Conservation (phyloP, 2,888 invertebrate genomes). For the Callimorpha dominula region DNA sequence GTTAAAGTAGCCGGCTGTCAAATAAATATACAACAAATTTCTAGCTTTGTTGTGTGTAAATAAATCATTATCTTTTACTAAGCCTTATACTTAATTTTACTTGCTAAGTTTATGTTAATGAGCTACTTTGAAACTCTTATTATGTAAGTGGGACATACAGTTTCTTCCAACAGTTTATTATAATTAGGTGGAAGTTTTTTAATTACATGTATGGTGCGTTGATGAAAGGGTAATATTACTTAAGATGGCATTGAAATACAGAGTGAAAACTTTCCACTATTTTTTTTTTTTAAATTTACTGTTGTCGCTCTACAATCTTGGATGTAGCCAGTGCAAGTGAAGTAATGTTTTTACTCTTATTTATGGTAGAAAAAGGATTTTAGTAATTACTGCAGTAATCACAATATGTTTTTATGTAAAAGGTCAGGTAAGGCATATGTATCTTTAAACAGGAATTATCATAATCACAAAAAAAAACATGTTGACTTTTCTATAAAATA, state of each 20-base stretch:
- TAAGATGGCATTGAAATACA: background rate
- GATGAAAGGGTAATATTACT: background rate
- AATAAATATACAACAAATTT: background rate
- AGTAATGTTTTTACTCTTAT: background rate
- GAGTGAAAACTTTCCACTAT: background rate
- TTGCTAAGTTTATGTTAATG: slow-evolving; percentile 6
- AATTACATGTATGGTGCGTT: background rate
- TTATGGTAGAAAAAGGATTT: background rate
- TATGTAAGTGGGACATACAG: slow-evolving; percentile 2
- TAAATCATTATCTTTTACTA: background rate
- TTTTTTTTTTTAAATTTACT: background rate
- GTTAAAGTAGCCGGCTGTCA: no score
- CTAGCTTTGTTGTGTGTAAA: background rate
- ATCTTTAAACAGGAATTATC: background rate
- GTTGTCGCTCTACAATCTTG: background rate
- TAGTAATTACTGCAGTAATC: background rate
- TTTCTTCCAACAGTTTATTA: slow-evolving; percentile 11
- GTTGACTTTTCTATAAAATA: no score
- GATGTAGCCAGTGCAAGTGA: background rate
- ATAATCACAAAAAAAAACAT: background rate
- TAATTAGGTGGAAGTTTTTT: background rate
- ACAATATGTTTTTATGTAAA: background rate
- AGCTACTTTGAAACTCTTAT: background rate
- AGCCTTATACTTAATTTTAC: slow-evolving; percentile 1
- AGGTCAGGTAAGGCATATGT: no score